Base-by-base conservation (phyloP, 2,888 invertebrate genomes). In the Colostygia pectinataria region DNA sequence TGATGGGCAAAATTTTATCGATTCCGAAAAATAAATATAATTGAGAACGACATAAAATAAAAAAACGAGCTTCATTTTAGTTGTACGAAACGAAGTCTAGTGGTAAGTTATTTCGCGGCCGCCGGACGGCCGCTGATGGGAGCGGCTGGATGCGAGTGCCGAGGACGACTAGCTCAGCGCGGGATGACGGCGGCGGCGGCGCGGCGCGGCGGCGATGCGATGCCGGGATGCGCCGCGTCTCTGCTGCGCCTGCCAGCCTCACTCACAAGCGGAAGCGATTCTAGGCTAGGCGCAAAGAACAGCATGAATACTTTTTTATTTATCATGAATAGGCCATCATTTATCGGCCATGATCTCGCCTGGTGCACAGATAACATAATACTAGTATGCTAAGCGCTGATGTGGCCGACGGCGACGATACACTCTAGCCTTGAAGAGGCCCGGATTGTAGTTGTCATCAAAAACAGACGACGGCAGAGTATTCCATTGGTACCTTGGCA, bases 1-100 rank as follows among this genome's bases (percentile, higher is more conserved):
- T 4, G 68, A 48, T 6, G 87, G 86, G 32, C 86, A 87, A 46
- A 45, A 55, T 53, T 73, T 66, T 0, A 62, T 60, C n/a, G 71
- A 58, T 8, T 60, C 34, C 18, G 61, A 55, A 4, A 68, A 55
- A 53, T 55, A 55, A 9, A 73, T 42, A 44, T 73, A 60, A 43
- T 66, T 68, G 1, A 79, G 62, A 3, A 83, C 36, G 7, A 82
- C 51, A n/a, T 83, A 48, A 55, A 71, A 68, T 50, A 72, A 56
- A 44, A 57, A 52, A 27, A 55, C 39, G 2, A 60, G 45, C 52
- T 63, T 70, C 82, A 83, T 83, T 15, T 14, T 63, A 6, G 20
- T 1, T 5, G 5, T 5, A 6, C 5, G 4, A 33, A 13, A 5
- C 3, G 10, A 5, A 10, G 10, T 33, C 2, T 32, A 40, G n/a